A percentile compares a stretch with the other conserved stretches of the same genome.
These are phyloP conservation scores for Pocillopora grandis DNA, from an alignment of 92 coral and sea anemone genomes.

Conservation along the genomic window DNA sequence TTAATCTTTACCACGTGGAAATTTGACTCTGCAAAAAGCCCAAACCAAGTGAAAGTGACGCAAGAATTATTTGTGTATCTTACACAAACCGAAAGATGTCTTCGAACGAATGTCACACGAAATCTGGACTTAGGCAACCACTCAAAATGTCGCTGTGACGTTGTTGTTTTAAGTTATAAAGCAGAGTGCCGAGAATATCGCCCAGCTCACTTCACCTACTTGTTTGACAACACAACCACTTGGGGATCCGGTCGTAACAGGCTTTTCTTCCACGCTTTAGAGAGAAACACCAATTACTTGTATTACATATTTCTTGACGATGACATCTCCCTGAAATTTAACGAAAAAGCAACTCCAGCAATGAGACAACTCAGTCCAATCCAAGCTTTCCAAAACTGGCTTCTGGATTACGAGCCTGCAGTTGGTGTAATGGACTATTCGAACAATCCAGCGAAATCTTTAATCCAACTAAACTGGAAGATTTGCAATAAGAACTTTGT, in stretches of 20 bases:
- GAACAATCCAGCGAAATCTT: neutral
- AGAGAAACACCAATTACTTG: no score
- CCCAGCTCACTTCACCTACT: constrained; percentile 20
- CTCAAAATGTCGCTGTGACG: constrained; percentile 15
- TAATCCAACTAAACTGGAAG: neutral
- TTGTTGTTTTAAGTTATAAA: constrained; percentile 36
- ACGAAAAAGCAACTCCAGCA: neutral
- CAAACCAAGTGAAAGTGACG: no score
- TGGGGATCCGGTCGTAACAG: constrained; percentile 44
- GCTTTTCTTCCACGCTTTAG: constrained; percentile 19
- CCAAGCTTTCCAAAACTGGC: constrained; percentile 30
- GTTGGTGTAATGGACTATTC: constrained; percentile 34
- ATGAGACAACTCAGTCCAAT: constrained; percentile 27
- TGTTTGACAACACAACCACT: constrained; percentile 13
- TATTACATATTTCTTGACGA: constrained; percentile 38
- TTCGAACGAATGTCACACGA: neutral
- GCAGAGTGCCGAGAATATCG: neutral
- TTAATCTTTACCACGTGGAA: no score
- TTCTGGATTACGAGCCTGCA: constrained; percentile 34
- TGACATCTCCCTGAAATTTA: constrained; percentile 36
- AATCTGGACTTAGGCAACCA: neutral
- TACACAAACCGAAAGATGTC: neutral
- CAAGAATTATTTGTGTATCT: neutral
- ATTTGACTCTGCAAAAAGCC: no score
- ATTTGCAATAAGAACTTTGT: neutral